Conservation (phyloP, 2,113 vertebrate genomes). For the Rhynchomys soricoides region DNA sequence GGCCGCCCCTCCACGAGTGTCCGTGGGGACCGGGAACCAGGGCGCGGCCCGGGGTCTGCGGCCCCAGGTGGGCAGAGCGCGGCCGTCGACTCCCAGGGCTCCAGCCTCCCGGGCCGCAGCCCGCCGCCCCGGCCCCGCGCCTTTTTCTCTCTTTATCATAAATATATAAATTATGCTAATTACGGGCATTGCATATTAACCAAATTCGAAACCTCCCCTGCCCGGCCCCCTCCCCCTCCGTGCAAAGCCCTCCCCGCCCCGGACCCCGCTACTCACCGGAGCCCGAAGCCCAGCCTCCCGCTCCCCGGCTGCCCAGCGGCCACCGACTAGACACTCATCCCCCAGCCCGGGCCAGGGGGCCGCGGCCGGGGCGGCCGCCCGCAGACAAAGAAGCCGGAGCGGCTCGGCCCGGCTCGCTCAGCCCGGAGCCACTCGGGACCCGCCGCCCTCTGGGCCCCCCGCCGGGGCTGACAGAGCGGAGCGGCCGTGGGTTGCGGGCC, state of each 20-base stretch:
- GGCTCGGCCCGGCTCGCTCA: constrained; percentile 64
- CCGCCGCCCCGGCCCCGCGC: constrained; percentile 59
- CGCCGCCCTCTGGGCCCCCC: constrained; percentile 60
- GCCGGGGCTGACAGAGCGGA: constrained; percentile 43
- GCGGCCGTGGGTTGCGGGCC: background rate
- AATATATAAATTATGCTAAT: constrained; percentile 99
- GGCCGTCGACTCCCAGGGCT: background rate
- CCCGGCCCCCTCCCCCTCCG: constrained; percentile 85
- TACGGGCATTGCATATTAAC: constrained; percentile 98
- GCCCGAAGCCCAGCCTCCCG: constrained; percentile 66
- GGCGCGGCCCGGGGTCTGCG: background rate
- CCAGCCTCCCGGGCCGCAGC: background rate
- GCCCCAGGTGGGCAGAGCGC: background rate
- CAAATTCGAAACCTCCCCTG: constrained; percentile 87
- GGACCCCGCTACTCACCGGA: constrained; percentile 79
- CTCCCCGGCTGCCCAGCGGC: constrained; percentile 65
- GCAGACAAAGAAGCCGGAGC: constrained; percentile 80
- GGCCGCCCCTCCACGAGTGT: background rate
- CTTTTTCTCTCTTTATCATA: constrained; percentile 93
- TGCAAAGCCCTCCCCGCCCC: constrained; percentile 81
- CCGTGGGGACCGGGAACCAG: background rate
- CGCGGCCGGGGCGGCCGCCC: constrained; percentile 65
- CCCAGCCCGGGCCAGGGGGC: constrained; percentile 61
- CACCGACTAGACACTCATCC: constrained; percentile 68
- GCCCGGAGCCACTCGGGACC: constrained; percentile 75